Evolutionary conservation across 2,113 vertebrate species (phyloP).

Genomic region (Calidris pugnax): DNA sequence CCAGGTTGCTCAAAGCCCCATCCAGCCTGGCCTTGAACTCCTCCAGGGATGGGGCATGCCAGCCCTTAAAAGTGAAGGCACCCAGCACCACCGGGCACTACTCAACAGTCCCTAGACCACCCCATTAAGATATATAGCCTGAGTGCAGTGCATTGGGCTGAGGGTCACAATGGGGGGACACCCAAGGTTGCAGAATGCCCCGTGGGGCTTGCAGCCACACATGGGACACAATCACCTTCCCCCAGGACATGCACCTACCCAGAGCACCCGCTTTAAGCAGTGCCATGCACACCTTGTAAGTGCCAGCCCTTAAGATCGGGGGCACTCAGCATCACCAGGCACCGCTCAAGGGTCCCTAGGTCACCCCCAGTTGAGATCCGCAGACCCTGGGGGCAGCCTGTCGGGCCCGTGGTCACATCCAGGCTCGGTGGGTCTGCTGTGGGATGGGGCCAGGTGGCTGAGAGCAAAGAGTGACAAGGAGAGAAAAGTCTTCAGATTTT

Average conservation of each 20-base stretch:
- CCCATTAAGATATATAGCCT: background rate
- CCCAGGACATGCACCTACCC: fast-evolving
- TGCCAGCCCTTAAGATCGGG: background rate
- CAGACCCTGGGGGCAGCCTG: fast-evolving
- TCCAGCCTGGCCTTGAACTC: no score
- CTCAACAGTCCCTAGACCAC: background rate
- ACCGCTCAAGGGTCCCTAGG: background rate
- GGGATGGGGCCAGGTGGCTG: background rate
- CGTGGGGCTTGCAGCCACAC: background rate
- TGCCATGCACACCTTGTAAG: no score
- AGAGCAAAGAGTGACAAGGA: background rate
- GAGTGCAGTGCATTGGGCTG: no score
- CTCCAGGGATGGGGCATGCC: background rate
- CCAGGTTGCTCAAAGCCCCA: no score
- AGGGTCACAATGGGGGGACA: background rate
- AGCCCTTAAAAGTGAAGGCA: background rate
- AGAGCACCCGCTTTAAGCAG: background rate
- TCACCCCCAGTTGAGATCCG: fast-evolving
- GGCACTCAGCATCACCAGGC: no score
- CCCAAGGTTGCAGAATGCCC: background rate
- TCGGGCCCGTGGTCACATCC: background rate
- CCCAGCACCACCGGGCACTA: no score
- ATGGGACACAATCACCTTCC: background rate
- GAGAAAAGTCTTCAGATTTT: background rate
- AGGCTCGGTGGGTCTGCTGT: background rate